Evolutionary conservation across 2,113 vertebrate genomes (phyloP), one percentile per base, ranked within the genome.

Genomic region (Thamnaconus septentrionalis): DNA sequence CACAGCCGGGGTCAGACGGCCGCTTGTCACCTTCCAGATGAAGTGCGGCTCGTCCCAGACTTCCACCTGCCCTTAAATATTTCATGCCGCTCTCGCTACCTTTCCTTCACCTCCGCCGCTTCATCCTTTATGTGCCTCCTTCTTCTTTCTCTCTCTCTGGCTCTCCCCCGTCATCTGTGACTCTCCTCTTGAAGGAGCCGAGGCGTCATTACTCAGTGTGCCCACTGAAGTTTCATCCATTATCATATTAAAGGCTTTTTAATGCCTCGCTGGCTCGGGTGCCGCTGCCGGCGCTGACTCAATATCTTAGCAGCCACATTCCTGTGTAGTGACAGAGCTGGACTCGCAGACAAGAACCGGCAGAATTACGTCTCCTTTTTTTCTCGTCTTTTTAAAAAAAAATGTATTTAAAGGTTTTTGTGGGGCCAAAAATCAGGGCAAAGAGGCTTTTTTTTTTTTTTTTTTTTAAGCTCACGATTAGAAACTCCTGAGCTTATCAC

Each of bases 211-310:
- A 87, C 81, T 87, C 83, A 67, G 59, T 39, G 59, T 39, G 62
- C 68, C 18, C 53, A 63, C 71, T 81, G 87, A 82, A 76, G 77
- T 81, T 81, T 83, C 76, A 78, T 68, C 81, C 66, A 87, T 88
- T 90, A 90, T 89, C 88, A 89, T 89, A 90, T 89, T 90, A 90
- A 89, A 88, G 82, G 80, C 80, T 84, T 86, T 89, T 89, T 89
- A 90, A 88, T 75, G 82, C 83, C 67, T 83, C 63, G 42, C 76
- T 80, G 81, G 72, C 71, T 71, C 3, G 55, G 66, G 41, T 64
- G 56, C 61, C 60, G 75, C 67, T 58, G 59, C 65, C 58, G 72
- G 70, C 59, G 65, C 75, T 47, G 64, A 68, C 75, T 78, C 63
- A 40, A 67, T 75, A 67, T 61, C 66, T 58, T 47, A 72, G 58